Conservation (phyloP, 1,140 invertebrate genomes). For the Pseudomyrmex cubaensis region DNA sequence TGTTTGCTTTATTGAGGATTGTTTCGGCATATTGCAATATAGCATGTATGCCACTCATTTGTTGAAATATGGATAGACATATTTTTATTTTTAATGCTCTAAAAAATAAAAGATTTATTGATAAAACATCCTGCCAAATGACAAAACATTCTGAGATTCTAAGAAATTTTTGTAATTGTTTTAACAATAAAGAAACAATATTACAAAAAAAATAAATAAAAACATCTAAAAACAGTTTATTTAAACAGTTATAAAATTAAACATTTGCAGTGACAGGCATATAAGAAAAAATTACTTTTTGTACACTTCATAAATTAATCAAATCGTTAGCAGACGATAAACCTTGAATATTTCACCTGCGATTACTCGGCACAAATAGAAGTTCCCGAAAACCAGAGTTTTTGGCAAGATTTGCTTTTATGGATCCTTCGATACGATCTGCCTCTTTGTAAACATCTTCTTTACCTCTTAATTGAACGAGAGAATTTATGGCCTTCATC, state of each 20-base stretch:
- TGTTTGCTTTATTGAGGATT: conserved; percentile 88
- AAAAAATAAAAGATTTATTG: conserved; percentile 1
- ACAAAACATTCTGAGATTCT: not conserved
- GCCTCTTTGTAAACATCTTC: conserved; percentile 87
- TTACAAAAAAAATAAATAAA: too few species aligned
- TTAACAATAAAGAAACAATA: too few species aligned
- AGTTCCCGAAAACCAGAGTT: conserved; percentile 86
- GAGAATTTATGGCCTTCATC: conserved; percentile 86
- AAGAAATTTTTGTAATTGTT: not conserved
- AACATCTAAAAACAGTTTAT: too few species aligned
- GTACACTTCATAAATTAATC: not conserved
- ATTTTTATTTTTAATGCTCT: conserved; percentile 87
- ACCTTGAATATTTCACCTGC: conserved; percentile 75
- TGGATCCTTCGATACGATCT: conserved; percentile 86
- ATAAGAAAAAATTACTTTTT: too few species aligned
- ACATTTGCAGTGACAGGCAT: too few species aligned
- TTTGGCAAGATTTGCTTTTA: conserved; percentile 86
- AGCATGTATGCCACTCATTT: conserved; percentile 90
- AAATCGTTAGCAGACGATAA: conserved; percentile 5
- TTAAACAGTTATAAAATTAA: too few species aligned
- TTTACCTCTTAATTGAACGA: conserved; percentile 86
- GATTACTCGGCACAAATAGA: conserved; percentile 86
- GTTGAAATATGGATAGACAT: conserved; percentile 89
- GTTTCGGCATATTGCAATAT: conserved; percentile 90
- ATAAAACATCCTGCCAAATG: not conserved